A percentile compares a stretch with the other conserved stretches of the same genome.
Evolutionary conservation across 2,113 vertebrate species (phyloP).

Genomic region (Notothenia rossii): DNA sequence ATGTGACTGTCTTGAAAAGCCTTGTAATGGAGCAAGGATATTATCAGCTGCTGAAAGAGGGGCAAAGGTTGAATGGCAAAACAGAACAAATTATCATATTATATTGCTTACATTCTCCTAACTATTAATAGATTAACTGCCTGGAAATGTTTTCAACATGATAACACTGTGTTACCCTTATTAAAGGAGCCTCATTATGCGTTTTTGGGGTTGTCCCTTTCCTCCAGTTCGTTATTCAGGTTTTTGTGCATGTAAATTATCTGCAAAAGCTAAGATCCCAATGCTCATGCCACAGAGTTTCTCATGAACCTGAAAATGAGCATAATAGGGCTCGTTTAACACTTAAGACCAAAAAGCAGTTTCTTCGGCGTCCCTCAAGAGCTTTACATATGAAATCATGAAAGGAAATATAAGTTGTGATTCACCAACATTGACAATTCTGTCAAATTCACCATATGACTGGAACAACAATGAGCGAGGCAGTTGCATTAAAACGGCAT

Average conservation of each 20-base stretch:
- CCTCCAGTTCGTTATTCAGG: too few relatives aligned
- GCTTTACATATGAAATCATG: too few relatives aligned
- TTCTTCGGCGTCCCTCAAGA: neutral
- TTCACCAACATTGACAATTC: too few relatives aligned
- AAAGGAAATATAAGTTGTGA: too few relatives aligned
- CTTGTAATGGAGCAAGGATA: neutral
- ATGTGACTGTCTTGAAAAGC: conserved; percentile 28
- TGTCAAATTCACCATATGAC: too few relatives aligned
- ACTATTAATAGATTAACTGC: neutral
- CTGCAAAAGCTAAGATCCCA: too few relatives aligned
- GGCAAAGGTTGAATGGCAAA: neutral
- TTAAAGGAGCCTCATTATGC: too few relatives aligned
- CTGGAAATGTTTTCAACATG: neutral
- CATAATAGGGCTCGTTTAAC: neutral
- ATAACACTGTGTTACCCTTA: neutral
- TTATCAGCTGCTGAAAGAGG: neutral
- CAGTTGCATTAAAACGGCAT: neutral
- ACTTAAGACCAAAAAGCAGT: neutral
- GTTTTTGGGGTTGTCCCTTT: too few relatives aligned
- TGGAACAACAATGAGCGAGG: too few relatives aligned
- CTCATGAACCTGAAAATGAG: too few relatives aligned
- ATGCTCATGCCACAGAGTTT: too few relatives aligned
- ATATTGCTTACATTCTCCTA: neutral
- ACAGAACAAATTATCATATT: conserved; percentile 2
- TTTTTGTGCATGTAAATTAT: too few relatives aligned